Percentiles rank a stretch among this genome's conserved stretches.
Conservation (phyloP, 2,113 vertebrate species). For the Casuarius casuarius region DNA sequence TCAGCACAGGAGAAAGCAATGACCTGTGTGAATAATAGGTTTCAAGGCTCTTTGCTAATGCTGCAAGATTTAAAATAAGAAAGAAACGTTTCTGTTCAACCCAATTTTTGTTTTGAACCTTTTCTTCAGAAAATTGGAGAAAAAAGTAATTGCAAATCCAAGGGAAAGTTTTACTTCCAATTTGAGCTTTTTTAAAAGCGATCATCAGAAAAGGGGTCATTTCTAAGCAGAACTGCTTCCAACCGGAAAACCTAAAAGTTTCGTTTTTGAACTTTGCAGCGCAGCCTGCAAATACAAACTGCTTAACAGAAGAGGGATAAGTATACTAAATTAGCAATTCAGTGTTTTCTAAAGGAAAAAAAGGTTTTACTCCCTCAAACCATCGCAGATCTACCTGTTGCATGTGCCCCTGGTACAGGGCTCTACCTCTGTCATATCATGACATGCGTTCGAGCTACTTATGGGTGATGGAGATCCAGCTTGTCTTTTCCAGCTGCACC, state of each 20-base stretch:
- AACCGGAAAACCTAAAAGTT: not conserved
- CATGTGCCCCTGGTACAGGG: rapidly evolving
- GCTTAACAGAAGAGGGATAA: not conserved
- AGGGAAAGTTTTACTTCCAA: slow-evolving; percentile 38
- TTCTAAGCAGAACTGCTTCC: slow-evolving; percentile 1
- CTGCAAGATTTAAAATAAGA: not conserved
- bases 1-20: not conserved
- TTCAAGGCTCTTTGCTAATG: slow-evolving; percentile 3
- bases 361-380: not conserved
- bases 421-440: not conserved
- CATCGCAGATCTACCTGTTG: rapidly evolving
- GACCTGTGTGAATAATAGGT: not conserved
- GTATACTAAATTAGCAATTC: not conserved
- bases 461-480: rapidly evolving
- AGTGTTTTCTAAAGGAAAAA: not conserved
- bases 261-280: not conserved
- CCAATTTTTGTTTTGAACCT: not conserved
- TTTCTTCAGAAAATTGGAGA: not conserved
- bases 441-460: rapidly evolving
- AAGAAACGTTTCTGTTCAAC: not conserved
- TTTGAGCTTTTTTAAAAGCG: not conserved
- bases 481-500: rapidly evolving
- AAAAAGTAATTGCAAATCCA: slow-evolving; percentile 23
- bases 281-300: not conserved
- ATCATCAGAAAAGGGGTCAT: slow-evolving; percentile 17